Conservation (phyloP, 2,113 vertebrate genomes). For the Ailurus styani region DNA sequence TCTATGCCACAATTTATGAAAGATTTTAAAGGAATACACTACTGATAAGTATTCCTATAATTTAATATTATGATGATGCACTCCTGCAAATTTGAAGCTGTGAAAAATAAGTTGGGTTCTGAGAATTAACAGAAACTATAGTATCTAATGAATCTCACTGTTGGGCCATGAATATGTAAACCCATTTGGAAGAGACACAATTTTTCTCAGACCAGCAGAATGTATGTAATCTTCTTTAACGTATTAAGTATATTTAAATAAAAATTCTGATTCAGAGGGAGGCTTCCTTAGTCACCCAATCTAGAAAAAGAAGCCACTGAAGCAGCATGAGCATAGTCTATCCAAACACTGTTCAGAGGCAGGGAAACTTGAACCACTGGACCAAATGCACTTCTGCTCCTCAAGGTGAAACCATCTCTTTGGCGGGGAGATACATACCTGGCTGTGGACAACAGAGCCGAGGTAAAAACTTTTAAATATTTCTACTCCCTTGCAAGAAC, state of each 20-base stretch:
- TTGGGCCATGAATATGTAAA: background rate
- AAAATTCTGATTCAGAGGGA: background rate
- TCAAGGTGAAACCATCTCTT: background rate
- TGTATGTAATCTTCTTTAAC: background rate
- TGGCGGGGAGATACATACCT: background rate
- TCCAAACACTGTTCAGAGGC: background rate
- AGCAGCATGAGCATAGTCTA: background rate
- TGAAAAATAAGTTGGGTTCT: background rate
- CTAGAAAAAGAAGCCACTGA: background rate
- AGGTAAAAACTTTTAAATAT: background rate
- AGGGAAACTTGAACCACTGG: background rate
- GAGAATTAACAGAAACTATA: background rate
- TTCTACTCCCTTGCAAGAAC: background rate
- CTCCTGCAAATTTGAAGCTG: background rate
- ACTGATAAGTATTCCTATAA: background rate
- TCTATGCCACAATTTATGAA: background rate
- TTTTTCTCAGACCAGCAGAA: background rate
- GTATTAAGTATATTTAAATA: background rate
- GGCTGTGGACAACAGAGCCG: background rate
- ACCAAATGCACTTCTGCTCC: background rate
- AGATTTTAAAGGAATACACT: background rate
- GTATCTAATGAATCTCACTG: background rate
- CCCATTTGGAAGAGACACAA: background rate
- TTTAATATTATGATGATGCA: background rate
- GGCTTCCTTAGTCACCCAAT: background rate